These are phyloP conservation scores for Ichneumoninae sp. DNA, from an alignment of 2,888 invertebrate species.

Conservation along the genomic window DNA sequence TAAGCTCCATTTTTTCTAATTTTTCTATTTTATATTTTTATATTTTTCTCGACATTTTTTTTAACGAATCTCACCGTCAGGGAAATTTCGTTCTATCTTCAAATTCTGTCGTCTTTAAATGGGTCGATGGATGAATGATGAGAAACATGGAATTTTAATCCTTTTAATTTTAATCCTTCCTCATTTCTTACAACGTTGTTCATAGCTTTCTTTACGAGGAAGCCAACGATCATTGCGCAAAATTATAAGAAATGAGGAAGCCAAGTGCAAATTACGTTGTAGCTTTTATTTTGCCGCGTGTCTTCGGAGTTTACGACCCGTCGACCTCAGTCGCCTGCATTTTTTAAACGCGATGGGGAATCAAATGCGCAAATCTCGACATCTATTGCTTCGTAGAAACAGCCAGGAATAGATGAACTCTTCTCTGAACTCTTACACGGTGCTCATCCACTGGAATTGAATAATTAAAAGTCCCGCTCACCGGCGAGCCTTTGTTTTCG, in stretches of 20 bases:
- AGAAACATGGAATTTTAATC: not conserved
- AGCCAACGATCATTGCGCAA: too few species aligned
- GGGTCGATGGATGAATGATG: not conserved
- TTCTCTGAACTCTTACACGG: not conserved
- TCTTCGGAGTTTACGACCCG: not conserved
- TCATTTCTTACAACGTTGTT: too few species aligned
- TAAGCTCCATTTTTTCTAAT: not conserved
- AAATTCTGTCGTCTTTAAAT: not conserved
- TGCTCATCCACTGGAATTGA: not conserved
- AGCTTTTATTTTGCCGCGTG: too few species aligned
- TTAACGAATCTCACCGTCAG: too few species aligned
- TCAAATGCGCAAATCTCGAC: not conserved
- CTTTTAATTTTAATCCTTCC: not conserved
- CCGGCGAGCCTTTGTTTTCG: not conserved
- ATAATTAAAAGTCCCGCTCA: not conserved
- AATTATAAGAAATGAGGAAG: too few species aligned
- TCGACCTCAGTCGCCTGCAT: not conserved
- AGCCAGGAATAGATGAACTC: not conserved
- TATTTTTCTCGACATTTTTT: too few species aligned
- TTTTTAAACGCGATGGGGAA: not conserved
- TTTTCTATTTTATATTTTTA: not conserved
- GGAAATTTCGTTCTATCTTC: not conserved
- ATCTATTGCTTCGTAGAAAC: not conserved
- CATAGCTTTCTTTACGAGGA: too few species aligned
- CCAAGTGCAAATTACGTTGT: too few species aligned